Percentiles rank a stretch among this genome's conserved stretches.
phyloP scores from a whole-genome alignment of 2,888 invertebrate genomes.

The Conus canariensis region DNA sequence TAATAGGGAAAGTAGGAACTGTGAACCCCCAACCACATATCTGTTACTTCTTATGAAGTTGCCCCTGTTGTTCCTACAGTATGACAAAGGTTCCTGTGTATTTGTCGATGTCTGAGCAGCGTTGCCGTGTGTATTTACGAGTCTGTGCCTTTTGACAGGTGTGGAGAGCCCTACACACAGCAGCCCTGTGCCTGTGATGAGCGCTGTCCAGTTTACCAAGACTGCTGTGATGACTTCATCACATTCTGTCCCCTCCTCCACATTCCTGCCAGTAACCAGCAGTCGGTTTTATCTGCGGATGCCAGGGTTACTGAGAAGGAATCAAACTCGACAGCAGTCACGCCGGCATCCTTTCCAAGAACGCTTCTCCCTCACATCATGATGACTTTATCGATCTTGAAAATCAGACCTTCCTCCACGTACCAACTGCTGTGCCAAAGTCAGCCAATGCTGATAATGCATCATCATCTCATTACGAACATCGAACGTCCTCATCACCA shows the following conservation, averaged over 20 bases:
- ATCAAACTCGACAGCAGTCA: not conserved
- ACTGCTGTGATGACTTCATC: constrained; percentile 11
- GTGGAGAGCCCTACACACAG: constrained; percentile 5
- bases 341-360: not conserved
- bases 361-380: not conserved
- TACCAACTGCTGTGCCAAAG: not conserved
- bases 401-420: not conserved
- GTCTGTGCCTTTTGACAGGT: not conserved
- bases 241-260: not conserved
- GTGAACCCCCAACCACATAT: too few relatives aligned
- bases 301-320: not conserved
- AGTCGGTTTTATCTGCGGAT: too few relatives aligned
- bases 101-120: too few relatives aligned
- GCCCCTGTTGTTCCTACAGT: too few relatives aligned
- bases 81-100: too few relatives aligned
- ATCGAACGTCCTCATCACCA: not conserved
- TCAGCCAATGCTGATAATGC: not conserved
- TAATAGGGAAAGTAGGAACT: too few relatives aligned
- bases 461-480: not conserved
- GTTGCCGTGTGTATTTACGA: too few relatives aligned
- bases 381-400: not conserved
- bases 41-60: too few relatives aligned
- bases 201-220: constrained; percentile 1
- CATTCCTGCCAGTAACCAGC: not conserved
- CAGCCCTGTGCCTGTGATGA: constrained; percentile 8